Evolutionary conservation across 2,113 vertebrate genomes (phyloP), one percentile per base, ranked within the genome.

Genomic region (Platichthys stellatus): DNA sequence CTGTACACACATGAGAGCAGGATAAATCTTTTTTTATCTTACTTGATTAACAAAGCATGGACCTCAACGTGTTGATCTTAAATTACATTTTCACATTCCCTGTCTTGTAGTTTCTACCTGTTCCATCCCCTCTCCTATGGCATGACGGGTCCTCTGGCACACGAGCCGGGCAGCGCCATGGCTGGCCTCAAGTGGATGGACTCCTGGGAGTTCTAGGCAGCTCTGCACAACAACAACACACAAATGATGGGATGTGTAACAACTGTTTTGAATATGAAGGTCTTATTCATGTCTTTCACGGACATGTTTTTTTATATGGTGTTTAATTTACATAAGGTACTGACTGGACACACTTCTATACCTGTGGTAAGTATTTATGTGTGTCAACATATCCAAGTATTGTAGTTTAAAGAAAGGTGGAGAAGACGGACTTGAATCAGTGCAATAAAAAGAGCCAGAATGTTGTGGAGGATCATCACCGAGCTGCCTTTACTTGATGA

Each of bases 91-190:
- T 43, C 40, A 13, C 40, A 51, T 51, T 78, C 35, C 71, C 78
- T 69, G 20, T 71, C n/a, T 35, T 10, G 38, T 91, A 99, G 98
- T 91, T 99, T 99, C 94, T 97, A 97, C 95, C 94, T 99, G 93
- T 99, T 99, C 82, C 95, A 97, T 86, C 98, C 97, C 0, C 94
- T 99, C 80, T 96, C 96, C 63, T 99, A 99, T 0, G 98, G 97
- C 71, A 99, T 98, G 97, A 83, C 93, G 35, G 98, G 98, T 38
- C 96, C 96, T 24, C 90, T 97, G 69, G 96, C 98, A 75, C 95
- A 97, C 0, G 94, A 96, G 74, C 93, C 94, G 0, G 80, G 67
- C 70, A 98, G 97, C 86, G 88, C 94, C 47, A 99, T 99, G 98
- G 94, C 96, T 56, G 96, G 96, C 66, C 96, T 98, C n/a, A 95